Conservation (phyloP, 1,140 invertebrate species). For the Anthonomus grandis region DNA sequence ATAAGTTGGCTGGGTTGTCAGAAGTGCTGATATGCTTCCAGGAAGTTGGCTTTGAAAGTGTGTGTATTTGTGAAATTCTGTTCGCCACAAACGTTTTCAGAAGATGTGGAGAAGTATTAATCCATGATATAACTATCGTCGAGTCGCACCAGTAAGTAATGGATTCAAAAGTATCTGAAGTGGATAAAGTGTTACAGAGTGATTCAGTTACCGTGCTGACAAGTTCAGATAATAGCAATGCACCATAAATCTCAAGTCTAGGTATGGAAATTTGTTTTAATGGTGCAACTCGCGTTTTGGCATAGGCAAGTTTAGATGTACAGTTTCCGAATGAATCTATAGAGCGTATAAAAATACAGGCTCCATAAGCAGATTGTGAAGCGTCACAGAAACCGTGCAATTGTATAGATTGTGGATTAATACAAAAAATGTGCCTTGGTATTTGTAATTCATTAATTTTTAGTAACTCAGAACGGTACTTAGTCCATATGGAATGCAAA, state of each 20-base stretch:
- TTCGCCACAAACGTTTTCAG: slow-evolving; percentile 15
- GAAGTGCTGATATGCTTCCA: slow-evolving; percentile 6
- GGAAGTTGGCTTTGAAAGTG: neutral
- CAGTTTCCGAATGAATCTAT: slow-evolving; percentile 11
- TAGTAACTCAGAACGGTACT: neutral
- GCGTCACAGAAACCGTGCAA: slow-evolving; percentile 35
- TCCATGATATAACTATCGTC: slow-evolving; percentile 14
- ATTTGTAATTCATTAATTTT: neutral
- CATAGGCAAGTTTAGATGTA: slow-evolving; percentile 18
- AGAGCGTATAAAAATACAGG: slow-evolving; percentile 31
- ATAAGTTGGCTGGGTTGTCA: slow-evolving; percentile 26
- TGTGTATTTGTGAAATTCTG: slow-evolving; percentile 10
- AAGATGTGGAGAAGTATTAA: slow-evolving; percentile 5
- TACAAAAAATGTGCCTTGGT: neutral
- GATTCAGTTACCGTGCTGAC: slow-evolving; percentile 12
- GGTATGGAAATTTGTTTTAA: slow-evolving; percentile 36
- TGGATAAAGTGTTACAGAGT: too few species aligned
- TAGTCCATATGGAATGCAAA: slow-evolving; percentile 18
- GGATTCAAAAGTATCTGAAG: neutral
- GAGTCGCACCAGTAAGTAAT: slow-evolving; percentile 19
- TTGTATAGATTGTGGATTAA: neutral
- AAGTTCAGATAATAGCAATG: slow-evolving; percentile 27
- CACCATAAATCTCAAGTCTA: slow-evolving; percentile 37
- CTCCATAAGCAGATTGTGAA: slow-evolving; percentile 29
- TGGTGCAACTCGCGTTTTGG: slow-evolving; percentile 39